phyloP scores from a whole-genome alignment of 2,113 vertebrate species.

The Penelope pileata region DNA sequence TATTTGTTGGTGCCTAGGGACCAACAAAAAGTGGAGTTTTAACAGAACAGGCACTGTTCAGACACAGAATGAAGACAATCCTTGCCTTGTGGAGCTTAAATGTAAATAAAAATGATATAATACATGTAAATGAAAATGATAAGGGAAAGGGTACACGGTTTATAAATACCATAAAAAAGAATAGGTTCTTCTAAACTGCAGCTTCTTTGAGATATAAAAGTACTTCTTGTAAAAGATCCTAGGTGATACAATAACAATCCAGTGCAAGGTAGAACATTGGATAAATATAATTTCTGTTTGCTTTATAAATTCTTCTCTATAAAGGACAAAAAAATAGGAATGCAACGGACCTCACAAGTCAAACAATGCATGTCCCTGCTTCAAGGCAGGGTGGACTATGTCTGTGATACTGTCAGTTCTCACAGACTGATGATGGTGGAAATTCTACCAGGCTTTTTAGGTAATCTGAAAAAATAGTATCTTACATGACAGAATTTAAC shows the following conservation, averaged over 20 bases:
- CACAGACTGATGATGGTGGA: background rate
- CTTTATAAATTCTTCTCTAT: background rate
- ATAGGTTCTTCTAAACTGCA: background rate
- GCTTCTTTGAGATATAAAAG: background rate
- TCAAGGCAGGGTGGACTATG: background rate
- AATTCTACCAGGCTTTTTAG: background rate
- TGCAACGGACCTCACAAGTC: background rate
- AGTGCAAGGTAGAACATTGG: background rate
- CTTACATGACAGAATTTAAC: background rate
- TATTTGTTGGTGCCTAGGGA: background rate
- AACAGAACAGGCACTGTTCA: background rate
- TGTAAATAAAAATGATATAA: background rate
- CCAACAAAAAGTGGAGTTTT: background rate
- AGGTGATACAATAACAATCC: background rate
- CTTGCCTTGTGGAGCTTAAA: background rate
- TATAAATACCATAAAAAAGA: background rate
- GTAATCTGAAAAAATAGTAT: background rate
- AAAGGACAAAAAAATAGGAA: background rate
- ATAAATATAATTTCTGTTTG: background rate
- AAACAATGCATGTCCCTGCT: background rate
- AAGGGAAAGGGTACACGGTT: background rate
- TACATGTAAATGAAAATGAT: background rate
- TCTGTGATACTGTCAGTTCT: background rate
- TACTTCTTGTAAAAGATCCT: background rate
- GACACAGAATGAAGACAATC: background rate